Percentiles rank a stretch among this genome's conserved stretches.
phyloP scores from a whole-genome alignment of 2,888 invertebrate genomes.

The Meloe dianella region DNA sequence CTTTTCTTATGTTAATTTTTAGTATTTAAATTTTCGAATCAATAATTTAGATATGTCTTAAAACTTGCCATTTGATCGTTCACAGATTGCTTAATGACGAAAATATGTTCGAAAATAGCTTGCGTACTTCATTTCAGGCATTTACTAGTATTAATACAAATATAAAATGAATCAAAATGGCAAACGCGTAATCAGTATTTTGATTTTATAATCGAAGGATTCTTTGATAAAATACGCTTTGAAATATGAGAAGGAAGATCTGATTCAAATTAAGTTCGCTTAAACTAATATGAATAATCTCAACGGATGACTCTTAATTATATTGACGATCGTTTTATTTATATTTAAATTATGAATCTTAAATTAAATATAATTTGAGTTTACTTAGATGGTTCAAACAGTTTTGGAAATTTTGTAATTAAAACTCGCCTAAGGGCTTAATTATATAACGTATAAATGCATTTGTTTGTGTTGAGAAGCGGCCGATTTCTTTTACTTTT shows the following conservation, averaged over 20 bases:
- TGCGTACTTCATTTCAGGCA: background rate
- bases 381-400: background rate
- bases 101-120: background rate
- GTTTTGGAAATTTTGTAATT: background rate
- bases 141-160: background rate
- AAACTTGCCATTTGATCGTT: background rate
- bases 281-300: background rate
- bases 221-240: background rate
- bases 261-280: background rate
- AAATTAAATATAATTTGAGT: background rate
- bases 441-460: no score
- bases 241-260: background rate
- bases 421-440: background rate
- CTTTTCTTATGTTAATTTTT: background rate
- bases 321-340: background rate
- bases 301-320: background rate
- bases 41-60: background rate
- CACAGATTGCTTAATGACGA: no score
- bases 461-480: no score
- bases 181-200: background rate
- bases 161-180: background rate
- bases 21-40: background rate
- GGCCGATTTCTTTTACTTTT: no score
- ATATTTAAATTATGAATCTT: background rate
- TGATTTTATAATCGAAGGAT: background rate